phyloP scores from a whole-genome alignment of 2,113 vertebrate genomes.

The Corydoras maculifer region DNA sequence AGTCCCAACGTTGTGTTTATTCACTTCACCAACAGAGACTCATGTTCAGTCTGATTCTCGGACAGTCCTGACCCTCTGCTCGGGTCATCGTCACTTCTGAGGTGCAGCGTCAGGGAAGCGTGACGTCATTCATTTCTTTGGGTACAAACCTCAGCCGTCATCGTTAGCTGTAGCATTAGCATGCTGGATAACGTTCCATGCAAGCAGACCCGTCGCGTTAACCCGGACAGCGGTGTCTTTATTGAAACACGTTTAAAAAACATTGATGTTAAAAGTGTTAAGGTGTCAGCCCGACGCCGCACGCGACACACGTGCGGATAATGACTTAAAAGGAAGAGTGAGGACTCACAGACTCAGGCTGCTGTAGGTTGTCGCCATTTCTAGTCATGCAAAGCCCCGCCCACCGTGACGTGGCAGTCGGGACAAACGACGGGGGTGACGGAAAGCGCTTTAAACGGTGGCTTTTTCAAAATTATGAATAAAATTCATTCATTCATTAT shows the following conservation, averaged over 20 bases:
- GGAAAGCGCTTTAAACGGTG: too few relatives aligned
- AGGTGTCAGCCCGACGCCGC: too few relatives aligned
- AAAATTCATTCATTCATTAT: neutral
- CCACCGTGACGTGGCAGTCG: conserved; percentile 53
- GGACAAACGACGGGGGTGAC: neutral
- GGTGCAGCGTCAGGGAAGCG: neutral
- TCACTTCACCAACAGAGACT: too few relatives aligned
- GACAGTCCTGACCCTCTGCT: too few relatives aligned
- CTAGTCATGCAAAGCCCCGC: conserved; percentile 43
- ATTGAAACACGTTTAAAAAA: too few relatives aligned
- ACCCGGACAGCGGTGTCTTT: too few relatives aligned
- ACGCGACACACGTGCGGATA: neutral
- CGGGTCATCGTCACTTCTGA: neutral
- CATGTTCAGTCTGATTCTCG: too few relatives aligned
- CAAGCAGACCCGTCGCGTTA: neutral
- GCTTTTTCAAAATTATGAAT: neutral
- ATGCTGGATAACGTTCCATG: neutral
- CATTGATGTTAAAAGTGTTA: too few relatives aligned
- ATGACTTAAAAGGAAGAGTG: neutral
- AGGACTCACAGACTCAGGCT: conserved; percentile 64
- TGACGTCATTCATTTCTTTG: neutral
- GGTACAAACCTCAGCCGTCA: neutral
- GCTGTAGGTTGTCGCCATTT: conserved; percentile 64
- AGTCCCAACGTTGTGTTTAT: too few relatives aligned
- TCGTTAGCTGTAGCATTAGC: neutral